These are phyloP conservation scores for Drymonia ruficornis DNA, from an alignment of 2,888 invertebrate species.

Conservation along the genomic window DNA sequence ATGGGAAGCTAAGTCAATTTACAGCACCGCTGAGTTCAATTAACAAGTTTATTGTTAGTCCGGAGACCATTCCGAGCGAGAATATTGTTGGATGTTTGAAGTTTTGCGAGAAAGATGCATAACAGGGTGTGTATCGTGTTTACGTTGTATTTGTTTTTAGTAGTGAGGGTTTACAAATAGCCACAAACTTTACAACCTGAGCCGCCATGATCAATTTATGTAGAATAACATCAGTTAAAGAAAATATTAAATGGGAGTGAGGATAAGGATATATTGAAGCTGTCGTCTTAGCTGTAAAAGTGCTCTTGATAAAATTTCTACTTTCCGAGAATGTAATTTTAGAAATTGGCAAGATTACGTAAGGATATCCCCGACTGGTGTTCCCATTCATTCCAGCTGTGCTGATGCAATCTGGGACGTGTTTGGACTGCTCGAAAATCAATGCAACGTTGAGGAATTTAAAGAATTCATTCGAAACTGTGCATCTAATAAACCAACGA, in stretches of 20 bases:
- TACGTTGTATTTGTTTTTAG: no score
- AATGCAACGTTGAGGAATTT: constrained; percentile 5
- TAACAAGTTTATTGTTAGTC: constrained; percentile 18
- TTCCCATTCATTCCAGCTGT: constrained; percentile 14
- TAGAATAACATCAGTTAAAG: no score
- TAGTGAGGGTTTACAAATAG: no score
- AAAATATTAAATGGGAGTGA: no score
- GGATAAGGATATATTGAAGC: neutral
- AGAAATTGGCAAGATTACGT: constrained; percentile 19
- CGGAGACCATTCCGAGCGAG: constrained; percentile 13
- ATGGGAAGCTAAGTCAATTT: constrained; percentile 27
- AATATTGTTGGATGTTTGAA: no score
- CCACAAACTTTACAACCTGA: no score
- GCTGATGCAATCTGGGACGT: constrained; percentile 22
- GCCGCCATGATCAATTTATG: no score
- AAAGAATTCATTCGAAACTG: neutral
- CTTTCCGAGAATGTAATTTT: constrained; percentile 16
- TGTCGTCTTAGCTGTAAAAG: neutral
- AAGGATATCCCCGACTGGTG: constrained; percentile 4
- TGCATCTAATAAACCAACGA: neutral
- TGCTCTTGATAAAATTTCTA: constrained; percentile 6
- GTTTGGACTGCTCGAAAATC: constrained; percentile 15
- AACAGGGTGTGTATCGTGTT: no score
- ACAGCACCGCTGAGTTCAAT: constrained; percentile 21
- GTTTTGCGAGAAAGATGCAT: no score